Percentiles rank a stretch among this genome's conserved stretches.
These are phyloP conservation scores for Andrena minutula DNA, from an alignment of 2,888 invertebrate species.

Conservation along the genomic window DNA sequence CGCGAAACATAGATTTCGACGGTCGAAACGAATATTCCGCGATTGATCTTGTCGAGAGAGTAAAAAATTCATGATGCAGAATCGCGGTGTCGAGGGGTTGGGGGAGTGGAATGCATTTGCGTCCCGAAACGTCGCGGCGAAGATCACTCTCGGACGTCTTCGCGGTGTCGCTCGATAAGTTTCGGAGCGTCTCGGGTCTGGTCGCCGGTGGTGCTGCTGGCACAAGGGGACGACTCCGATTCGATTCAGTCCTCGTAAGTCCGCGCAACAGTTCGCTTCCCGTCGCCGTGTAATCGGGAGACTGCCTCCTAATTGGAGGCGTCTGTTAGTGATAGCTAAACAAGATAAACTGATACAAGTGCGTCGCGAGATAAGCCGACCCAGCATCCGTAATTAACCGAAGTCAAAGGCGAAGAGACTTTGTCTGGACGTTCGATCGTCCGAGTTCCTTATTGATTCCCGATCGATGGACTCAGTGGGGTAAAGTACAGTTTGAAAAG, in stretches of 20 bases:
- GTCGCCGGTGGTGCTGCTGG: conserved; percentile 32
- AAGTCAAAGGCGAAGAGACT: conserved; percentile 42
- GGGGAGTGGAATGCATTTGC: conserved; percentile 34
- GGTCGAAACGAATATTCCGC: conserved; percentile 28
- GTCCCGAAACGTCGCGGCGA: conserved; percentile 20
- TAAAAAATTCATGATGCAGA: not conserved
- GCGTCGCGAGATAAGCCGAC: conserved; percentile 64
- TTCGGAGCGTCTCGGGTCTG: conserved; percentile 47
- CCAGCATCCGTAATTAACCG: conserved; percentile 48
- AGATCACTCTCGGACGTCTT: conserved; percentile 53
- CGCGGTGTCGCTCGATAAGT: conserved; percentile 47
- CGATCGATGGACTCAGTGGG: conserved; percentile 27
- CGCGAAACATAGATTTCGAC: not conserved
- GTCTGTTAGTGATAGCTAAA: conserved; percentile 54
- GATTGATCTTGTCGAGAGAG: not conserved
- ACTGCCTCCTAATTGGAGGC: conserved; percentile 48
- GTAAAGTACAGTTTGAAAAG: conserved; percentile 30
- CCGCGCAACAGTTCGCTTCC: conserved; percentile 64
- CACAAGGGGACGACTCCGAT: conserved; percentile 33
- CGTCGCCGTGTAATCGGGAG: conserved; percentile 53
- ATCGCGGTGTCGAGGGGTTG: not conserved
- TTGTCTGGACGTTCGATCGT: conserved; percentile 12
- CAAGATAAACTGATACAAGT: conserved; percentile 72
- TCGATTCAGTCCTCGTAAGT: conserved; percentile 70
- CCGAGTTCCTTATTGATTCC: conserved; percentile 9